phyloP scores from a whole-genome alignment of 2,797 vertebrate genomes.

The Gymnoscopelus braueri region DNA sequence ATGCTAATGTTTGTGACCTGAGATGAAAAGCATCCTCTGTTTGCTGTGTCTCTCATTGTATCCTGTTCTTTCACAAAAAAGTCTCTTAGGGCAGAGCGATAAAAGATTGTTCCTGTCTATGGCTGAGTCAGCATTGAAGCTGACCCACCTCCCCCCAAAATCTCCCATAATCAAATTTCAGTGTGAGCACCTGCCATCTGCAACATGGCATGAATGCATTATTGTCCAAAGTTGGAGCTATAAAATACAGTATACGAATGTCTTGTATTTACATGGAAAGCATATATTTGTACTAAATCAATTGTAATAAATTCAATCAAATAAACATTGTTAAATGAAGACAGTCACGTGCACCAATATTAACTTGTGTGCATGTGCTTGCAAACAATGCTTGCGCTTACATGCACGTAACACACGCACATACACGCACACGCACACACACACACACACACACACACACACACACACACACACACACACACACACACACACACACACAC shows the following conservation, averaged over 20 bases:
- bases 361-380: too few species aligned
- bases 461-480: neutral
- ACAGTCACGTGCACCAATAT: too few species aligned
- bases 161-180: slow-evolving; percentile 65
- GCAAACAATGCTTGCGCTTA: too few species aligned
- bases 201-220: slow-evolving; percentile 44
- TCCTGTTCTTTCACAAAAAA: slow-evolving; percentile 47
- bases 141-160: neutral
- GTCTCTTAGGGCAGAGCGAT: slow-evolving; percentile 24
- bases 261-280: too few species aligned
- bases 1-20: too few species aligned
- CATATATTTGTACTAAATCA: slow-evolving; percentile 28
- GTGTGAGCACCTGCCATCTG: slow-evolving; percentile 26
- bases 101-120: slow-evolving; percentile 56
- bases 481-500: too few species aligned
- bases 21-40: slow-evolving; percentile 8
- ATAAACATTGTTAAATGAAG: too few species aligned
- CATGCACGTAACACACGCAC: slow-evolving; percentile 10
- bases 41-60: slow-evolving; percentile 22
- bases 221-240: slow-evolving; percentile 32
- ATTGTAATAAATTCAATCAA: slow-evolving; percentile 35
- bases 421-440: slow-evolving; percentile 15
- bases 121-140: slow-evolving; percentile 37
- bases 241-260: neutral
- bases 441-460: slow-evolving; percentile 5